Base-by-base conservation (phyloP, 2,888 invertebrate species). In the Drosophila cognata region DNA sequence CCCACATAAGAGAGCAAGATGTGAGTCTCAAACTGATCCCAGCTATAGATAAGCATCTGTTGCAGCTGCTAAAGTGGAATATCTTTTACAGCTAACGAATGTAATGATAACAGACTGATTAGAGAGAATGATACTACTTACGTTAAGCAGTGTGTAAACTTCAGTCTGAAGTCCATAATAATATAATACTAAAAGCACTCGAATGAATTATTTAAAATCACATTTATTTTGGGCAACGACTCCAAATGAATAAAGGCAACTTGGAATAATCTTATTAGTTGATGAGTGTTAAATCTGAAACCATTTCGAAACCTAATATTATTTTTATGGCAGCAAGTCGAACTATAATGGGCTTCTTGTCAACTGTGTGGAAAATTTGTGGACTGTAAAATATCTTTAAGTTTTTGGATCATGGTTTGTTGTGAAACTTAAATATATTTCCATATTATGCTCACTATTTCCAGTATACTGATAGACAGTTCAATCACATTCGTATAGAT, bases 31-130 rank as follows among this genome's bases (percentile, higher is more conserved):
- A 57, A 38, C 28, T 0, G 36, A 57, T 70, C 38, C 38, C n/a
- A 46, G 13, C 36, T 46, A 2, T 0, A 60, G 72, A 77, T 72
- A 57, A 61, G 25, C 60, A 63, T 53, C 71, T 63, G 66, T 46
- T 58, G 50, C 67, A 66, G 50, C 67, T 31, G 57, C 28, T n/a
- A 48, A 21, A 38, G 31, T 41, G 18, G 21, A 43, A 46, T 21
- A 46, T 28, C 43, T 57, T 35, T 41, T 57, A 21, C 28, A 11
- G 10, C 43, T 28, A 53, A 29, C 55, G 51, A 36, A 25, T 7
- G 35, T 48, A 38, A 36, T 52, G 68, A 67, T 68, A 68, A 64
- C 48, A 48, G n/a, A 25, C 25, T 5, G 61, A 61, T 61, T 25
- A 33, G 50, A 35, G n/a, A n/a, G 8, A n/a, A n/a, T 13, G 38